phyloP scores from a whole-genome alignment of 2,797 vertebrate species.

The Sandelia bainsii region DNA sequence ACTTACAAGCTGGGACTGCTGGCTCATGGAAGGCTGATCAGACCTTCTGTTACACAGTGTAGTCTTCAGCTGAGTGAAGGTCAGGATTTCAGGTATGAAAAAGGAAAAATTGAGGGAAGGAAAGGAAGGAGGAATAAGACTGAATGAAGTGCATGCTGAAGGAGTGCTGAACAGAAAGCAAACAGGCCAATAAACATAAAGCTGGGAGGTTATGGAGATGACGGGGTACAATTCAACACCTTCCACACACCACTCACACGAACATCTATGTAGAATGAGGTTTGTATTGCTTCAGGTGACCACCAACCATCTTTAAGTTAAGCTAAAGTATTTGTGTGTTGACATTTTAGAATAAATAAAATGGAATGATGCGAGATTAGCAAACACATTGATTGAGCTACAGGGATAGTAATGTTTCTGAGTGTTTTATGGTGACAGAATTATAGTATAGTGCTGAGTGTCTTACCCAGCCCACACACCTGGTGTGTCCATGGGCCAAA shows the following conservation, averaged over 20 bases:
- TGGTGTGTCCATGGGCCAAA: too few relatives aligned
- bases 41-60: slow-evolving; percentile 80
- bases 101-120: background rate
- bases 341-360: too few relatives aligned
- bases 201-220: background rate
- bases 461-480: too few relatives aligned
- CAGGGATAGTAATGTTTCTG: too few relatives aligned
- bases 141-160: slow-evolving; percentile 35
- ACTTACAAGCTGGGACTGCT: slow-evolving; percentile 85
- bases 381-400: too few relatives aligned
- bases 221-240: background rate
- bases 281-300: background rate
- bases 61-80: slow-evolving; percentile 85
- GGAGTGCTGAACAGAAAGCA: background rate
- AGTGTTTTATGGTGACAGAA: too few relatives aligned
- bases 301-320: background rate
- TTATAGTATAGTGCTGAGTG: too few relatives aligned
- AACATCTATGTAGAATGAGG: background rate
- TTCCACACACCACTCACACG: background rate
- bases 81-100: slow-evolving; percentile 35
- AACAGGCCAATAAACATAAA: background rate
- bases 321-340: too few relatives aligned
- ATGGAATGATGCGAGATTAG: too few relatives aligned
- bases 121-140: slow-evolving; percentile 30
- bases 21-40: slow-evolving; percentile 75